Percentiles rank a stretch among this genome's conserved stretches.
These are phyloP conservation scores for Argyresthia goedartella DNA, from an alignment of 2,888 invertebrate species.

Conservation along the genomic window DNA sequence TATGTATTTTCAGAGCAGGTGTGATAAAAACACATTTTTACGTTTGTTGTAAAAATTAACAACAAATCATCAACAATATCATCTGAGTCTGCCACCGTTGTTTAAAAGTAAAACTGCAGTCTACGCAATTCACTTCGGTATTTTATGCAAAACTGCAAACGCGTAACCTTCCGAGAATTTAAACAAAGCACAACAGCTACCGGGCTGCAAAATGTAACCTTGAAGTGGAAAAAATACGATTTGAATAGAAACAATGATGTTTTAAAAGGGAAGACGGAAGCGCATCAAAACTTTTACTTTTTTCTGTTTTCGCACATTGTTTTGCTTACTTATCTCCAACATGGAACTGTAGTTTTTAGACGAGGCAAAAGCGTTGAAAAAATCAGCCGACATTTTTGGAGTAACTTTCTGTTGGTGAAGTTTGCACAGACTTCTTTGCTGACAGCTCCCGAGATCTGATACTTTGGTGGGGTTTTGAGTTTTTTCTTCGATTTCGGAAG, in stretches of 20 bases:
- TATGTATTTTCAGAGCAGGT: too few relatives aligned
- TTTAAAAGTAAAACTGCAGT: too few relatives aligned
- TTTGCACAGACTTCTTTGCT: conserved; percentile 35
- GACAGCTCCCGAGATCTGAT: conserved; percentile 49
- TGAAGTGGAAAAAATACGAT: not conserved
- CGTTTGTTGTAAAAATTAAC: too few relatives aligned
- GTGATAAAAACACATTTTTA: too few relatives aligned
- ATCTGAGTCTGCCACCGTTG: too few relatives aligned
- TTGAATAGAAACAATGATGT: conserved; percentile 1
- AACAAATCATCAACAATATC: too few relatives aligned
- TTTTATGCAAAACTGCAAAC: conserved; percentile 26
- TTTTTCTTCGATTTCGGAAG: conserved; percentile 49
- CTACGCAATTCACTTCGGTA: conserved; percentile 29
- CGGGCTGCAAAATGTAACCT: conserved; percentile 14
- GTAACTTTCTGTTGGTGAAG: not conserved
- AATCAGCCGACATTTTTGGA: too few relatives aligned
- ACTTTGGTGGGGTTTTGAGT: conserved; percentile 25
- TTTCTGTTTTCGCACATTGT: conserved; percentile 15
- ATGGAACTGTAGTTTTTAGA: not conserved
- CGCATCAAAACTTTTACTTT: conserved; percentile 4
- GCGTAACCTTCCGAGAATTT: conserved; percentile 50
- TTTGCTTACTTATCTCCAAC: conserved; percentile 9
- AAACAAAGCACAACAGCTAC: conserved; percentile 27
- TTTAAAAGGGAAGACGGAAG: not conserved
- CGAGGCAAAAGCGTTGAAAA: too few relatives aligned